Percentiles rank a stretch among this genome's conserved stretches.
phyloP scores from a whole-genome alignment of 2,113 vertebrate species.

The Mugil cephalus region DNA sequence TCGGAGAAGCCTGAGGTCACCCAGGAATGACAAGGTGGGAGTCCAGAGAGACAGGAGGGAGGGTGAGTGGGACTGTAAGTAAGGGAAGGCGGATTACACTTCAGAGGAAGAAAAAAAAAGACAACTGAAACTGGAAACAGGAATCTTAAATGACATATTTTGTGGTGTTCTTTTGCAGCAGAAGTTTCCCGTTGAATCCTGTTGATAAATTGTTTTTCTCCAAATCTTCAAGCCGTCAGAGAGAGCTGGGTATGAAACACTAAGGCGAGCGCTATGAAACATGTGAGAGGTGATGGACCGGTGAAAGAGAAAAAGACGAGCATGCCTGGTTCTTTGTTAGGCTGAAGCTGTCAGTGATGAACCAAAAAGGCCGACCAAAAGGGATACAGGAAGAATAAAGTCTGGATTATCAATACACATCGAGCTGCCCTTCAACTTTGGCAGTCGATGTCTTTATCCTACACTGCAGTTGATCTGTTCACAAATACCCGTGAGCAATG shows the following conservation, averaged over 20 bases:
- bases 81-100: constrained; percentile 21
- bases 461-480: background rate
- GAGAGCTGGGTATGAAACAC: too few species aligned
- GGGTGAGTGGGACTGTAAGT: constrained; percentile 30
- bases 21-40: background rate
- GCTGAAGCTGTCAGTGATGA: too few species aligned
- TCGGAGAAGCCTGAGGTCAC: constrained; percentile 22
- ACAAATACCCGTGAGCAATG: background rate
- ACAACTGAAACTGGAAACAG: background rate
- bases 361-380: too few species aligned
- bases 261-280: too few species aligned
- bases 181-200: too few species aligned
- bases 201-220: too few species aligned
- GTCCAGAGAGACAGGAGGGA: constrained; percentile 12
- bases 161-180: too few species aligned
- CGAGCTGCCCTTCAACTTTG: background rate
- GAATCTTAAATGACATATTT: background rate
- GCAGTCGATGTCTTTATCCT: background rate
- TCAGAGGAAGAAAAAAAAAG: background rate
- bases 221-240: too few species aligned
- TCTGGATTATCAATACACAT: too few species aligned
- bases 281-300: background rate
- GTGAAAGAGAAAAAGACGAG: background rate
- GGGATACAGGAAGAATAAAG: too few species aligned
- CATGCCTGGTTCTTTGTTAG: background rate